These are phyloP conservation scores for Rhinolophus sinicus DNA, from an alignment of 2,113 vertebrate species.

Conservation along the genomic window DNA sequence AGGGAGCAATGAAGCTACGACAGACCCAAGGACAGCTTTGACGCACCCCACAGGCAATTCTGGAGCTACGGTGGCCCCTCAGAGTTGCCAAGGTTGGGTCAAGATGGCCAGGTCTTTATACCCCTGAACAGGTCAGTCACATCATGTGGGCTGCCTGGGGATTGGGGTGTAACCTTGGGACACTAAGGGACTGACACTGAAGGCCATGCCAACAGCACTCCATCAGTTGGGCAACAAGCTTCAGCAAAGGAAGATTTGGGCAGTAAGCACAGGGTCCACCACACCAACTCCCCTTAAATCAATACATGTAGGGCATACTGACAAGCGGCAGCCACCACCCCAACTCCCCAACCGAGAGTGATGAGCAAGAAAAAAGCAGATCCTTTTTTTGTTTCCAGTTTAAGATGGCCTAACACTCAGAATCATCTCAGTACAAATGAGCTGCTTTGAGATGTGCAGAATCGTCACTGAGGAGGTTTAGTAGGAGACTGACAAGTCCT, in stretches of 20 bases:
- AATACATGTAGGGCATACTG: fast-evolving
- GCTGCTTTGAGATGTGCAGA: background rate
- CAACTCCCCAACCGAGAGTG: background rate
- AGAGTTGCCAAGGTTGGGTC: background rate
- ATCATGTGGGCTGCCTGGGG: no score
- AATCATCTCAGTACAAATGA: background rate
- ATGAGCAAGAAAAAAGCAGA: background rate
- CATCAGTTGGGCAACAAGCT: background rate
- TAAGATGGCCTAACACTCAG: background rate
- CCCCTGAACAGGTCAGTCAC: fast-evolving
- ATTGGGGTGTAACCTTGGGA: background rate
- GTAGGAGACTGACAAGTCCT: background rate
- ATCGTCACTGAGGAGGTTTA: background rate
- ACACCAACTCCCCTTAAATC: background rate
- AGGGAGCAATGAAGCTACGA: background rate
- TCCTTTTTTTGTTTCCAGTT: background rate
- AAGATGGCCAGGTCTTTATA: background rate
- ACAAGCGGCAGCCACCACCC: background rate
- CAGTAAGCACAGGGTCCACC: background rate
- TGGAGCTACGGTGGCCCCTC: background rate
- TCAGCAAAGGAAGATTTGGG: background rate
- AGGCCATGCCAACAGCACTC: background rate
- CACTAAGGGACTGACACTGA: background rate
- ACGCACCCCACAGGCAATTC: background rate
- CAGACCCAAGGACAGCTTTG: background rate